These are phyloP conservation scores for Fundulus diaphanus DNA, from an alignment of 2,797 vertebrate species.

Conservation along the genomic window DNA sequence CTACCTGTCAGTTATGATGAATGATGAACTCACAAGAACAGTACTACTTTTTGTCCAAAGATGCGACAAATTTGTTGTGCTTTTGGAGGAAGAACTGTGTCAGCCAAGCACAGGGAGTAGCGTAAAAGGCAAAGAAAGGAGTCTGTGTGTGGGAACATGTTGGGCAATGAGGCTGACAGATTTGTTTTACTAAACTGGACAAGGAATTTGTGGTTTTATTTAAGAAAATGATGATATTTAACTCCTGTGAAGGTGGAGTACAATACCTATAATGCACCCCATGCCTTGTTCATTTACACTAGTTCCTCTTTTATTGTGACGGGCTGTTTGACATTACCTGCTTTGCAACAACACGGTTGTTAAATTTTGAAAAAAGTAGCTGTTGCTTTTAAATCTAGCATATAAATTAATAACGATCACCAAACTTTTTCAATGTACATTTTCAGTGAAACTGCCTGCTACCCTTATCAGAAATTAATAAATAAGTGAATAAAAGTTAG, in stretches of 20 bases:
- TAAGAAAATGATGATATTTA: background rate
- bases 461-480: background rate
- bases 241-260: background rate
- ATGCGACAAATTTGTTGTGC: too few relatives aligned
- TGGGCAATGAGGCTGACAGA: background rate
- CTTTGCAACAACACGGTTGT: background rate
- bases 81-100: too few relatives aligned
- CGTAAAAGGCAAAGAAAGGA: too few relatives aligned
- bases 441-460: background rate
- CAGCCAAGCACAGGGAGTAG: too few relatives aligned
- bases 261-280: background rate
- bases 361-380: too few relatives aligned
- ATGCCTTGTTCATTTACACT: background rate
- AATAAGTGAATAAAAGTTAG: conserved; percentile 24
- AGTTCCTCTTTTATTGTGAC: background rate
- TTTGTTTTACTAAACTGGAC: background rate
- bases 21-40: too few relatives aligned
- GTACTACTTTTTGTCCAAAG: too few relatives aligned
- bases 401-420: background rate
- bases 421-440: too few relatives aligned
- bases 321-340: background rate
- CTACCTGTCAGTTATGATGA: too few relatives aligned
- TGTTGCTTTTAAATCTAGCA: too few relatives aligned
- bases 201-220: background rate
- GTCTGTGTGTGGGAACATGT: background rate